phyloP scores from a whole-genome alignment of 2,888 invertebrate species.

The Sipha maydis region DNA sequence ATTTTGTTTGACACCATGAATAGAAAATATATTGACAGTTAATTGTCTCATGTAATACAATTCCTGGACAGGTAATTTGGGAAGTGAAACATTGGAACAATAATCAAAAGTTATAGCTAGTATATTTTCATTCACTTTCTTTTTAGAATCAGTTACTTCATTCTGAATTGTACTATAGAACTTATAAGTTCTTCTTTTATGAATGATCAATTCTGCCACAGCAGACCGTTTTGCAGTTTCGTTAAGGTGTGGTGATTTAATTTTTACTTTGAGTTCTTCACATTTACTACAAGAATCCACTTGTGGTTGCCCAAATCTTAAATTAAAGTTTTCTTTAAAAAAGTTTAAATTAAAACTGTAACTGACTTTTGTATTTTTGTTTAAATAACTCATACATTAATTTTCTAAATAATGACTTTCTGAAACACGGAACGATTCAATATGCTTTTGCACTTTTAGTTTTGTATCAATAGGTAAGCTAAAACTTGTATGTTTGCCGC shows the following conservation, averaged over 20 bases:
- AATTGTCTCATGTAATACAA: too few relatives aligned
- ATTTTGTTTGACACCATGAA: constrained; percentile 64
- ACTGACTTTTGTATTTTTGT: constrained; percentile 13
- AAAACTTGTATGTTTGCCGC: constrained; percentile 4
- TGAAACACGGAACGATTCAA: constrained; percentile 8
- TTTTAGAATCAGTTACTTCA: constrained; percentile 44
- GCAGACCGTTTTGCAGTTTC: constrained; percentile 64
- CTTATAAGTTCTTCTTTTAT: constrained; percentile 64
- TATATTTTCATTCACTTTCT: neutral
- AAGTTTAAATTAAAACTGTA: constrained; percentile 12
- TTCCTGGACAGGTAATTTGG: too few relatives aligned
- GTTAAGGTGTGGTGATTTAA: constrained; percentile 55
- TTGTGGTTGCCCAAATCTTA: constrained; percentile 18
- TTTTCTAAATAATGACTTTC: constrained; percentile 12
- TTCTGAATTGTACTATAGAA: constrained; percentile 64
- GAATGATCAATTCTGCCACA: constrained; percentile 64
- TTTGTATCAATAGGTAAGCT: constrained; percentile 22
- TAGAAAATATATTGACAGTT: constrained; percentile 62
- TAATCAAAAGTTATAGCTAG: constrained; percentile 65
- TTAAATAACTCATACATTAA: neutral
- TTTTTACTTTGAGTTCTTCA: neutral
- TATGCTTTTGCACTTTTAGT: constrained; percentile 10
- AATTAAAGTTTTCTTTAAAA: too few relatives aligned
- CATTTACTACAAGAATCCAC: constrained; percentile 10
- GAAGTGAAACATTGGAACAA: too few relatives aligned